Base-by-base conservation (phyloP, 2,888 invertebrate species). In the Poecilus cupreus region DNA sequence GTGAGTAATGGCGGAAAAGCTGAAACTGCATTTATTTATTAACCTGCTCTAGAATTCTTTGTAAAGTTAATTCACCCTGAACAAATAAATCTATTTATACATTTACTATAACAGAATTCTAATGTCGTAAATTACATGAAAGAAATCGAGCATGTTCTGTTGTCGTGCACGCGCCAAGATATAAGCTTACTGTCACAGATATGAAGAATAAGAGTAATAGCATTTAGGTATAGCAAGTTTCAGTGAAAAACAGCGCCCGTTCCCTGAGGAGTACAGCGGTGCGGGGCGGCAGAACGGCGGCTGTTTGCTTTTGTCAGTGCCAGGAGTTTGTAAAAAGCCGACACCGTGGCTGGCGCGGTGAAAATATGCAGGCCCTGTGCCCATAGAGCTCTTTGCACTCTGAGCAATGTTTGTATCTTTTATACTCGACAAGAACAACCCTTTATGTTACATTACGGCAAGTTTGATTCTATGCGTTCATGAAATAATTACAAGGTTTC, bases 301-400 rank as follows among this genome's bases (percentile, higher is more conserved):
- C 64, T 68, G 64, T 37, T 37, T 18, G 18, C 64, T 68, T 68
- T 18, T 68, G 64, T 68, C 11, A 18, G 1, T 32, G 37, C 16
- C 49, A 16, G 49, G 49, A 13, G 49, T 49, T 49, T 49, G 16
- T 64, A 64, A 64, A 64, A 64, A 64, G 64, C 26, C 16, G 26
- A 64, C 64, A 64, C 49, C 18, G 16, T 8, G 49, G 18, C 13
- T 51, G 20, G 2, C 16, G 51, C 6, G 37, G 6, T 68, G 64
- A 68, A 68, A 68, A 68, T 68, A 68, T 68, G 64, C 37, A 68
- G 37, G 37, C 16, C 11, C 37, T 13, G 32, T 68, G 64, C 32
- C 37, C 18, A 37, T 32, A 18, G 2, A 8, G n/a, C 43, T n/a
- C 43, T 43, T 43, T 43, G n/a, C 43, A 24, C 60, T 60, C 11